Evolutionary conservation across 2,888 invertebrate species (phyloP), one percentile per base, ranked within the genome.

Genomic region (Neoitamus cyanurus): DNA sequence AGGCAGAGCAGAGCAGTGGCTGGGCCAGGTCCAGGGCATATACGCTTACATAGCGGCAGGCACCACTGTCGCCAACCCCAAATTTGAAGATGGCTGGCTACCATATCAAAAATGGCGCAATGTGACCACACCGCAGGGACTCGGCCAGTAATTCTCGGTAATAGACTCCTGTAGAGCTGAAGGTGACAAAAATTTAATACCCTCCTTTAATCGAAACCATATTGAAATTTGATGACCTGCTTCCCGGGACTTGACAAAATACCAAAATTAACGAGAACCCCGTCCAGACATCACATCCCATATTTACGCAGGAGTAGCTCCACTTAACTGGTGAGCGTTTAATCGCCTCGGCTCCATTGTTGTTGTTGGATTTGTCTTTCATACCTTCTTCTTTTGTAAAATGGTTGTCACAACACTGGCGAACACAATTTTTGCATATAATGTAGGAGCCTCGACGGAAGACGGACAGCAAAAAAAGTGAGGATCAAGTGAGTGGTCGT

Each of bases 341-440:
- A 48, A 84, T 83, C 73, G 72, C 15, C 69, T 72, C 25, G 30
- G 28, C 31, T 30, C 73, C 78, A 80, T 78, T 48, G 73, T 84
- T 78, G 58, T 73, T 84, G 85, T 68, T 85, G 85, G 83, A 69
- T 83, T 86, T 86, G 85, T 85, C 84, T 86, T 84, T 85, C 85
- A 84, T 86, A 86, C 85, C 87, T 86, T 87, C 87, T 87, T 87
- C 85, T 85, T 84, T 86, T 73, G 87, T 87, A 87, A 87, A 87
- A 87, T 87, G 87, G 87, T 87, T 87, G 87, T 87, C 87, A 87
- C 87, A 87, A 87, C 87, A 87, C 83, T 86, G 82, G 48, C 80
- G 82, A 85, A 83, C 85, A 86, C 84, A 86, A 86, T 84, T 85
- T 86, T 86, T 85, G 85, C 86, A 84, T 85, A 86, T 84, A 84